These are phyloP conservation scores for Pipistrellus pipistrellus DNA, from an alignment of 2,797 vertebrate genomes.

Conservation along the genomic window DNA sequence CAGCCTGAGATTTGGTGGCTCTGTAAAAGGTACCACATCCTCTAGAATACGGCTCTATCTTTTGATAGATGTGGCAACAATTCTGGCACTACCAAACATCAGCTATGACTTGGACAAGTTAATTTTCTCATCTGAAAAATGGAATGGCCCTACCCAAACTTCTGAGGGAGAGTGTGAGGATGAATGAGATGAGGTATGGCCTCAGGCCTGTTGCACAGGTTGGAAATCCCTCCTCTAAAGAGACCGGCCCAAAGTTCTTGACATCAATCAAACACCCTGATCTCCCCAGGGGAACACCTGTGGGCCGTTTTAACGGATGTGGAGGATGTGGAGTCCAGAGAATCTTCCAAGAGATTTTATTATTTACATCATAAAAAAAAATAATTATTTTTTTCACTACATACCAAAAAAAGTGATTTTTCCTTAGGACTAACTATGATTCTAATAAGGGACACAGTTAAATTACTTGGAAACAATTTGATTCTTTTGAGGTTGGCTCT, in stretches of 20 bases:
- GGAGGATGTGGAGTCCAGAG: background rate
- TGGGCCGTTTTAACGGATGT: background rate
- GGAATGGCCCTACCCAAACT: background rate
- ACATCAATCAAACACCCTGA: background rate
- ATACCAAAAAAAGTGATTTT: background rate
- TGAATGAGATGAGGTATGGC: background rate
- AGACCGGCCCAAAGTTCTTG: background rate
- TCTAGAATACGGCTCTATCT: background rate
- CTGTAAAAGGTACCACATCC: background rate
- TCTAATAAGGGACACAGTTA: background rate
- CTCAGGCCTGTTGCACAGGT: background rate
- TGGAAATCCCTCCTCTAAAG: background rate
- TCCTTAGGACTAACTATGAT: background rate
- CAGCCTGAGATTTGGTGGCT: background rate
- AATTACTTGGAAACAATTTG: background rate
- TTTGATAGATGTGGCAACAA: background rate
- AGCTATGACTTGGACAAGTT: background rate
- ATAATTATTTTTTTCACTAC: background rate
- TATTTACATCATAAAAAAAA: background rate
- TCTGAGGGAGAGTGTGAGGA: background rate
- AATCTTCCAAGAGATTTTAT: background rate
- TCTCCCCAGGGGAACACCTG: background rate
- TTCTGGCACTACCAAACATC: background rate
- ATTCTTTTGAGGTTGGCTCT: background rate
- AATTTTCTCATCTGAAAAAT: conserved; percentile 24